Evolutionary conservation across 2,797 vertebrate species (phyloP).

Genomic region (Morus bassanus): DNA sequence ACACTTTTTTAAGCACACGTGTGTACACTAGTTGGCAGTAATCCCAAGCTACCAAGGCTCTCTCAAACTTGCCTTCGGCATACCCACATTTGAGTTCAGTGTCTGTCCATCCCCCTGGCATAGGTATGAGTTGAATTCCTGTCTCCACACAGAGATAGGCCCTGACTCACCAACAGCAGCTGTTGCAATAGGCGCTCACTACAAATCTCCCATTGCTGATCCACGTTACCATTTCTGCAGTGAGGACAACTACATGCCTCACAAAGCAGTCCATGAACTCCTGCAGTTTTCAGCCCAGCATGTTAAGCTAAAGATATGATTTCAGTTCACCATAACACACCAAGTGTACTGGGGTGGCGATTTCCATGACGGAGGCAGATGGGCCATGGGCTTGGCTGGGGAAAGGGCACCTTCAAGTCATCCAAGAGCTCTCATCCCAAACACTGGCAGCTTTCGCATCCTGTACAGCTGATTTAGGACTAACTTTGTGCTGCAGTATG

Average conservation of each 20-base stretch:
- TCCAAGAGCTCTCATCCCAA: not conserved
- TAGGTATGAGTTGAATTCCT: not conserved
- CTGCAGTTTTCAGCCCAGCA: not conserved
- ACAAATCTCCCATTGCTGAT: no score
- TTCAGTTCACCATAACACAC: not conserved
- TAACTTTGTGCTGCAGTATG: not conserved
- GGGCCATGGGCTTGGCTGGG: not conserved
- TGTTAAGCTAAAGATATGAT: not conserved
- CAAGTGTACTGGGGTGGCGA: not conserved
- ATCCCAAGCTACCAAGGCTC: not conserved
- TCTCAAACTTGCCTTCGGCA: not conserved
- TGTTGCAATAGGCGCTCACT: rapidly evolving
- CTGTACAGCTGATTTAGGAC: not conserved
- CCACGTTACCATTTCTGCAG: not conserved
- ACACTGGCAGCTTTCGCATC: not conserved
- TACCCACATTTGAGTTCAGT: not conserved
- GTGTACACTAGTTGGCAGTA: no score
- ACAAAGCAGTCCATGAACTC: not conserved
- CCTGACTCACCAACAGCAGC: not conserved
- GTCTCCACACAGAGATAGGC: not conserved
- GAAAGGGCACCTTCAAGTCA: not conserved
- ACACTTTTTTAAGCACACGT: not conserved
- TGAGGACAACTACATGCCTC: not conserved
- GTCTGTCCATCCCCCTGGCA: rapidly evolving
- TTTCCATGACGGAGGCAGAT: not conserved